phyloP scores from a whole-genome alignment of 1,140 invertebrate species.

The Lepidurus packardi region DNA sequence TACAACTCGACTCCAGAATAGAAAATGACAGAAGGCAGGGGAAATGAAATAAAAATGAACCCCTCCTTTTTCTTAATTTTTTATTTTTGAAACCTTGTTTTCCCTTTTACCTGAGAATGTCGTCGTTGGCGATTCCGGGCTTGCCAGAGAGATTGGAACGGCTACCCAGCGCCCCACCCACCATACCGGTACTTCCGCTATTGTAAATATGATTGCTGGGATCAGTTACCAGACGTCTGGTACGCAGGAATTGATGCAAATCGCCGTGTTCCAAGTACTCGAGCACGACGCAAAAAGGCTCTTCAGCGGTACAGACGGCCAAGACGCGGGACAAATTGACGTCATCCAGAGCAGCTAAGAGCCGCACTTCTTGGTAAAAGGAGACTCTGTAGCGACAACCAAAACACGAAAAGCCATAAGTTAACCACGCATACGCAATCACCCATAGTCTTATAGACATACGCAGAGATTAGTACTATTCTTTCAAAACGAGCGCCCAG shows the following conservation, averaged over 20 bases:
- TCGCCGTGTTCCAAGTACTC: constrained; percentile 88
- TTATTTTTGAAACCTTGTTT: not conserved
- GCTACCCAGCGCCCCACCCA: not conserved
- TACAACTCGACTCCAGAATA: not conserved
- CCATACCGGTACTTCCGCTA: constrained; percentile 25
- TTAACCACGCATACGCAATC: not conserved
- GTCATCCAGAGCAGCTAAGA: constrained; percentile 77
- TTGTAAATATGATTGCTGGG: constrained; percentile 35
- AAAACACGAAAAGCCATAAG: constrained; percentile 25
- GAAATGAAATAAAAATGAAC: too few relatives aligned
- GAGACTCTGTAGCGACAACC: constrained; percentile 60
- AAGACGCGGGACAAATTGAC: constrained; percentile 79
- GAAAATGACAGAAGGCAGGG: not conserved
- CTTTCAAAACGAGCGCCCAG: too few relatives aligned
- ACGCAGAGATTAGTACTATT: not conserved
- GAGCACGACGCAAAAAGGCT: constrained; percentile 77
- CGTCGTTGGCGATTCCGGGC: not conserved
- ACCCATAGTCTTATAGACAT: not conserved
- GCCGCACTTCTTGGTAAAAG: constrained; percentile 81
- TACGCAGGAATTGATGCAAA: constrained; percentile 75
- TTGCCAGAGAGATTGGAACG: not conserved
- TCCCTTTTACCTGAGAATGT: constrained; percentile 14
- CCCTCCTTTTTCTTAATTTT: too few relatives aligned
- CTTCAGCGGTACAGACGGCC: constrained; percentile 73
- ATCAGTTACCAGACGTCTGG: constrained; percentile 42